Percentiles rank a stretch among this genome's conserved stretches.
Evolutionary conservation across 2,797 vertebrate species (phyloP).

Genomic region (Microchirus variegatus): DNA sequence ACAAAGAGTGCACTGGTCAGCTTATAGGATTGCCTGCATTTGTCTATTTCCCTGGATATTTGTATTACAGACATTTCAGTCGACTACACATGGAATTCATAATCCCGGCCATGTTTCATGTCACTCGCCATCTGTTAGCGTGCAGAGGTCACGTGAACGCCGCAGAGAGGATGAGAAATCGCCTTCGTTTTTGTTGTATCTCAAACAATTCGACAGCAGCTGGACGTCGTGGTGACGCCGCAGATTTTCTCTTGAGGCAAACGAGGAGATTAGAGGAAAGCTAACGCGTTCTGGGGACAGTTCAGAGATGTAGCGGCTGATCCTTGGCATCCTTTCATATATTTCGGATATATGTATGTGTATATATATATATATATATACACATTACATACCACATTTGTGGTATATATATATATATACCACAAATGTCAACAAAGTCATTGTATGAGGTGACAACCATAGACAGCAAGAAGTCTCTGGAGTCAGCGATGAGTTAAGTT

Average conservation of each 20-base stretch:
- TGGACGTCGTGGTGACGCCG: slow-evolving; percentile 17
- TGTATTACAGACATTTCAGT: slow-evolving; percentile 22
- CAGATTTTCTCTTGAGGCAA: slow-evolving; percentile 23
- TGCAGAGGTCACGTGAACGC: slow-evolving; percentile 6
- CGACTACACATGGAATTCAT: slow-evolving; percentile 38
- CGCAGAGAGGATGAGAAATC: background rate
- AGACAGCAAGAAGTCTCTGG: too few species aligned
- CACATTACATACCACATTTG: too few species aligned
- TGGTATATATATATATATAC: too few species aligned
- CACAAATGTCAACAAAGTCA: too few species aligned
- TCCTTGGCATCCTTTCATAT: background rate
- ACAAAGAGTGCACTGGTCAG: background rate
- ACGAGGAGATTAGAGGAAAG: slow-evolving; percentile 38
- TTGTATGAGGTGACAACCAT: too few species aligned
- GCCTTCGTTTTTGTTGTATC: background rate
- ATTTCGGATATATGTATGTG: too few species aligned
- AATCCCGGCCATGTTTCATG: slow-evolving; percentile 51
- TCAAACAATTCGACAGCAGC: slow-evolving; percentile 19
- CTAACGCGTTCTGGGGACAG: slow-evolving; percentile 27
- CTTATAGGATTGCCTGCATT: slow-evolving; percentile 10
- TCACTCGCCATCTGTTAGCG: slow-evolving; percentile 57
- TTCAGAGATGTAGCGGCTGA: slow-evolving; percentile 22
- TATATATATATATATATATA: too few species aligned
- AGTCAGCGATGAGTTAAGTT: too few species aligned
- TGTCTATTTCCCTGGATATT: slow-evolving; percentile 18